A percentile compares a stretch with the other conserved stretches of the same genome.
Evolutionary conservation across 2,888 invertebrate genomes (phyloP).

Genomic region (Molanna angustata): DNA sequence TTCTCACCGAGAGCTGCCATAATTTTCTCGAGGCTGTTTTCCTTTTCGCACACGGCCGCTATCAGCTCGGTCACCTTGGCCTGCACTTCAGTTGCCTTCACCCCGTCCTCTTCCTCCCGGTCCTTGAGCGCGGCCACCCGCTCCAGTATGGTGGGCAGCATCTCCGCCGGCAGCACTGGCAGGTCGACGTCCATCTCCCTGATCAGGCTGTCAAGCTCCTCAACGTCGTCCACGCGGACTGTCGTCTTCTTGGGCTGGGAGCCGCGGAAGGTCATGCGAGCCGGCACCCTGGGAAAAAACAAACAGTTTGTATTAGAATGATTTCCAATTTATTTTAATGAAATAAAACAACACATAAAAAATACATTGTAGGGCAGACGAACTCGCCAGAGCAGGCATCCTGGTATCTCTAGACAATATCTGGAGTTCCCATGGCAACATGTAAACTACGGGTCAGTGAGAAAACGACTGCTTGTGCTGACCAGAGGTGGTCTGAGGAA

Average conservation of each 20-base stretch:
- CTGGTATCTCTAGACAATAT: too few relatives aligned
- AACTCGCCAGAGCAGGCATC: too few relatives aligned
- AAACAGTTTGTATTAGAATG: too few relatives aligned
- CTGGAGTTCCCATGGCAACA: too few relatives aligned
- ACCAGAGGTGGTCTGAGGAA: too few relatives aligned
- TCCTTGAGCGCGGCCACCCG: constrained; percentile 40
- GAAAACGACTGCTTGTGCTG: too few relatives aligned
- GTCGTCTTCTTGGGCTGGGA: background rate
- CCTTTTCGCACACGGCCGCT: constrained; percentile 43
- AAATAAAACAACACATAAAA: too few relatives aligned
- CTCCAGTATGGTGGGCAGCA: constrained; percentile 41
- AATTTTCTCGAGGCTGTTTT: constrained; percentile 43
- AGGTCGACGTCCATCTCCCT: constrained; percentile 35
- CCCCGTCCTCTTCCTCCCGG: background rate
- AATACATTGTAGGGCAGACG: too few relatives aligned
- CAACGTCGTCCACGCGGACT: background rate
- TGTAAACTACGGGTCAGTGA: too few relatives aligned
- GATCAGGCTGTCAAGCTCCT: constrained; percentile 6
- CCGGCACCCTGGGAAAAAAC: constrained; percentile 17
- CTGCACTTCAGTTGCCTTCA: too few relatives aligned
- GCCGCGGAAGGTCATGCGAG: constrained; percentile 19
- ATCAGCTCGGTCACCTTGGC: constrained; percentile 32
- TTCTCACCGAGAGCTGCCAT: constrained; percentile 45
- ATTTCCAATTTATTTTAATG: too few relatives aligned
- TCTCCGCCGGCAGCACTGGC: constrained; percentile 45